Percentiles rank a stretch among this genome's conserved stretches.
These are phyloP conservation scores for Cremastobaeus sp. DNA, from an alignment of 2,888 invertebrate species.

Conservation along the genomic window DNA sequence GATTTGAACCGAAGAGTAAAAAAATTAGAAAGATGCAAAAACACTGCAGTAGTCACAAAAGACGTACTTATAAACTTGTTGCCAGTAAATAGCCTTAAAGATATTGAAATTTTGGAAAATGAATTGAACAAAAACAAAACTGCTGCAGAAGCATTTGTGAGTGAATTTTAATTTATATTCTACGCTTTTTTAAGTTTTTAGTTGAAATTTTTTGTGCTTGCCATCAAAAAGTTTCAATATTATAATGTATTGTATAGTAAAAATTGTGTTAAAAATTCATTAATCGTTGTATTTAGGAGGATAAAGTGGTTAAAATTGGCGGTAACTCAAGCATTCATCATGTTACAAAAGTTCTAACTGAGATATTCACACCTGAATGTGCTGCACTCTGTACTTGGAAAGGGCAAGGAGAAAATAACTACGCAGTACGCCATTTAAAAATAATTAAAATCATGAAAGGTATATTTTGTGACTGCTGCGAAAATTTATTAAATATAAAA, in stretches of 20 bases:
- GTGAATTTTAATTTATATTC: too few relatives aligned
- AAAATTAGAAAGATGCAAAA: too few relatives aligned
- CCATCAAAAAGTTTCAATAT: too few relatives aligned
- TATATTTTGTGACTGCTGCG: too few relatives aligned
- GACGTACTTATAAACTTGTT: too few relatives aligned
- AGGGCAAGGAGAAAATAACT: constrained; percentile 10
- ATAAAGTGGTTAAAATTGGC: background rate
- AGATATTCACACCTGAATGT: constrained; percentile 2
- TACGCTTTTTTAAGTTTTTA: too few relatives aligned
- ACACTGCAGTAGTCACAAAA: too few relatives aligned
- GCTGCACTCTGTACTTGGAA: constrained; percentile 8
- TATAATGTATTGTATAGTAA: background rate
- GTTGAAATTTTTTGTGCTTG: too few relatives aligned
- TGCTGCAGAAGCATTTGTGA: background rate
- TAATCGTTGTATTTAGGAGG: background rate
- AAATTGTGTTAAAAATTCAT: background rate
- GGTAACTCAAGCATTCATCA: background rate
- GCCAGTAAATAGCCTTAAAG: too few relatives aligned
- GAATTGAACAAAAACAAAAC: background rate
- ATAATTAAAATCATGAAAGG: constrained; percentile 3
- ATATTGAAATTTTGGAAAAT: too few relatives aligned
- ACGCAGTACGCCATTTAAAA: background rate
- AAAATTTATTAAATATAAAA: too few relatives aligned
- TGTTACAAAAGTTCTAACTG: background rate
- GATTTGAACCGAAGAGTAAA: too few relatives aligned